Evolutionary conservation across 1,140 invertebrate species (phyloP).

Genomic region (Nymphalis io): DNA sequence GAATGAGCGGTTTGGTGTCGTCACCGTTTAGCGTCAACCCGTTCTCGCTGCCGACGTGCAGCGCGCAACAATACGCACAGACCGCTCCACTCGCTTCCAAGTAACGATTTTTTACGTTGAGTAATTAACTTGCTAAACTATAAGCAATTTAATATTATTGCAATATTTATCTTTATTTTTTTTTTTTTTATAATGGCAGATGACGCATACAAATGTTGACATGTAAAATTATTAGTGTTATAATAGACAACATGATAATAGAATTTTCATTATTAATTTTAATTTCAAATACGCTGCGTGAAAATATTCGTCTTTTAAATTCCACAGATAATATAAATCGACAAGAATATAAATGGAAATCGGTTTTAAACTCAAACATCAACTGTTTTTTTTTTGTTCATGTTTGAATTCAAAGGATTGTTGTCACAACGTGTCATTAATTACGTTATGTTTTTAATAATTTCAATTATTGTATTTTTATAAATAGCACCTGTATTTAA

Average conservation of each 20-base stretch:
- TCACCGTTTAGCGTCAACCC: constrained; percentile 94
- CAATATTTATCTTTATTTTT: background rate
- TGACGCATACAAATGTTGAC: too few relatives aligned
- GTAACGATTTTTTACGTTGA: constrained; percentile 79
- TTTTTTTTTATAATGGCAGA: background rate
- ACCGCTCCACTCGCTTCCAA: constrained; percentile 91
- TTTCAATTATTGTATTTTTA: background rate
- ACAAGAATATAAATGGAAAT: too few relatives aligned
- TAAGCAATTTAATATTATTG: background rate
- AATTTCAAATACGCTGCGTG: too few relatives aligned
- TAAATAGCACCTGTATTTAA: background rate
- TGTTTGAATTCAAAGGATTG: background rate
- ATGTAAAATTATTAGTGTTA: too few relatives aligned
- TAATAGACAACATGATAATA: too few relatives aligned
- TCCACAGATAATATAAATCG: too few relatives aligned
- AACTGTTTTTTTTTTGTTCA: too few relatives aligned
- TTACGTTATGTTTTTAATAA: background rate
- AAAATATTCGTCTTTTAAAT: too few relatives aligned
- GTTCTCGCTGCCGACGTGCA: constrained; percentile 94
- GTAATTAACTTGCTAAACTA: background rate
- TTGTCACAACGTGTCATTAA: background rate
- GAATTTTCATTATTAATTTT: too few relatives aligned
- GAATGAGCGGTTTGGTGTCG: constrained; percentile 89
- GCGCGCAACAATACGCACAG: constrained; percentile 90
- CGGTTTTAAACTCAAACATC: too few relatives aligned